Evolutionary conservation across 2,888 invertebrate species (phyloP).

Genomic region (Drosophila subsilvestris): DNA sequence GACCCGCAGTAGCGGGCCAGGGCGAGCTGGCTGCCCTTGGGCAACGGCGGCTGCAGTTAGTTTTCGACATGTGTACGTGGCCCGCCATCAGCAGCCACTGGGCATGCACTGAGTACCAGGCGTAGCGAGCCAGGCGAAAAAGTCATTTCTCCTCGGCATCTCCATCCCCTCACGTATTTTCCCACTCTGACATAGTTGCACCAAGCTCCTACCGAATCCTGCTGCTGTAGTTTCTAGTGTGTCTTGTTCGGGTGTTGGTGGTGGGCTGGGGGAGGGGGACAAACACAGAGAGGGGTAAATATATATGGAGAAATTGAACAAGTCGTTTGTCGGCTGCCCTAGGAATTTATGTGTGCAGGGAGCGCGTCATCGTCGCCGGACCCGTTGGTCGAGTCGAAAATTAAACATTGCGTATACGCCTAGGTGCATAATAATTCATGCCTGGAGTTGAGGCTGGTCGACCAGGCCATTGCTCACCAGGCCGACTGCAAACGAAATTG

Average conservation of each 20-base stretch:
- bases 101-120: neutral
- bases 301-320: conserved; percentile 74
- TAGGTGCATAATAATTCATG: conserved; percentile 80
- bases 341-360: conserved; percentile 74
- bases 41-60: conserved; percentile 66
- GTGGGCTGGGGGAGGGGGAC: neutral
- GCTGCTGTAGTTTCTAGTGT: conserved; percentile 15
- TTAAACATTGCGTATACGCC: conserved; percentile 81
- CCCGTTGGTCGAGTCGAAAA: conserved; percentile 70
- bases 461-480: conserved; percentile 31
- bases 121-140: conserved; percentile 29
- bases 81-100: conserved; percentile 58
- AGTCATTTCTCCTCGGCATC: conserved; percentile 53
- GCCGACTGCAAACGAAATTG: conserved; percentile 68
- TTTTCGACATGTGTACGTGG: conserved; percentile 77
- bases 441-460: conserved; percentile 36
- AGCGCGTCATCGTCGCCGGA: conserved; percentile 12
- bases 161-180: conserved; percentile 45
- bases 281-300: conserved; percentile 33
- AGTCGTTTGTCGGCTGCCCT: conserved; percentile 74
- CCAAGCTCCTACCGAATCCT: neutral
- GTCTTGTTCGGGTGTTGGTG: conserved; percentile 13
- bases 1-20: neutral
- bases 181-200: conserved; percentile 41
- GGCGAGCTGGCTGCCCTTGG: conserved; percentile 38